These are phyloP conservation scores for Elysia crispata DNA, from an alignment of 2,888 invertebrate genomes.

Conservation along the genomic window DNA sequence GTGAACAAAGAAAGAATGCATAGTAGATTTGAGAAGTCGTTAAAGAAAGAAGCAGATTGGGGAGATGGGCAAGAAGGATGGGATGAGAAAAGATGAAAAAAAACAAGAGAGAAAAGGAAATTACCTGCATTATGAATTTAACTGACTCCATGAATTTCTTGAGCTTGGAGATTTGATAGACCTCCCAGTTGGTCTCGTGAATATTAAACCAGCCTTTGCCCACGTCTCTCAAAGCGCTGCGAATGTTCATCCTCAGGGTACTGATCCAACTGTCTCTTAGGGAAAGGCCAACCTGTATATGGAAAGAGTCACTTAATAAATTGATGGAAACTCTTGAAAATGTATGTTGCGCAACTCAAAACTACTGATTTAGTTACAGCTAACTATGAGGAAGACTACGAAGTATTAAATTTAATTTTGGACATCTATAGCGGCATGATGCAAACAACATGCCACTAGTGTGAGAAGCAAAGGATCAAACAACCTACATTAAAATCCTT, in stretches of 20 bases:
- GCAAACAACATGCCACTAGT: no score
- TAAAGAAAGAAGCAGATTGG: background rate
- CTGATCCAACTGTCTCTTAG: conserved; percentile 77
- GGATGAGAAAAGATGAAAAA: background rate
- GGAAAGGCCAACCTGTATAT: conserved; percentile 57
- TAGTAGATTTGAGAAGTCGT: background rate
- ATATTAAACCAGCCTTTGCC: conserved; percentile 93
- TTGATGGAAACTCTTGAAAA: no score
- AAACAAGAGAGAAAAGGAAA: background rate
- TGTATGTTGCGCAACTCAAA: no score
- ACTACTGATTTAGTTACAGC: no score
- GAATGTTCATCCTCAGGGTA: conserved; percentile 82
- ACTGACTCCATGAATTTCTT: conserved; percentile 87
- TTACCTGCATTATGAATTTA: conserved; percentile 88
- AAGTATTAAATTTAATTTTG: no score
- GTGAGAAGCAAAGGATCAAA: no score
- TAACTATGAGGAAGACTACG: no score
- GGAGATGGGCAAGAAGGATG: background rate
- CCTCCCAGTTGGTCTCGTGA: conserved; percentile 84
- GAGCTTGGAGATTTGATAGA: conserved; percentile 88
- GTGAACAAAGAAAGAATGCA: no score
- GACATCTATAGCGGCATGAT: no score
- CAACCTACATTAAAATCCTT: no score
- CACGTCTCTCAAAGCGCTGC: conserved; percentile 86
- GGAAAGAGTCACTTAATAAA: background rate